phyloP scores from a whole-genome alignment of 2,888 invertebrate species.

The Crematogaster levior region DNA sequence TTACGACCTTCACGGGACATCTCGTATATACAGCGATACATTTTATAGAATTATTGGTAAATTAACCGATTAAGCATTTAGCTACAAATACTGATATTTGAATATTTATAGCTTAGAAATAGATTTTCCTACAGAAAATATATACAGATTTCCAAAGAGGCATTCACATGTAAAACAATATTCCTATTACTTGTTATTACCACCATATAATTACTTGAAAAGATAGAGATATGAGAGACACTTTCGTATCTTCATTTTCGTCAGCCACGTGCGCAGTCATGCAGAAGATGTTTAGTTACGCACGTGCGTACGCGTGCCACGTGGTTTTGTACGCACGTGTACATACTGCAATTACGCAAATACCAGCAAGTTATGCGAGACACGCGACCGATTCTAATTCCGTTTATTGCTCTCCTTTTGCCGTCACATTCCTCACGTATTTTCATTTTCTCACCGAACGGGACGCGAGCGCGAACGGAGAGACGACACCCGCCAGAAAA shows the following conservation, averaged over 20 bases:
- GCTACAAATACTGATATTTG: not conserved
- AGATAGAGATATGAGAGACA: not conserved
- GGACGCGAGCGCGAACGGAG: not conserved
- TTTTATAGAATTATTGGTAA: not conserved
- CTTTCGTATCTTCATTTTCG: not conserved
- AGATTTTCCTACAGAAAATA: not conserved
- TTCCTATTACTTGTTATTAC: not conserved
- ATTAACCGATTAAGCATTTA: not conserved
- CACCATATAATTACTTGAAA: not conserved
- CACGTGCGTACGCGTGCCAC: constrained; percentile 8
- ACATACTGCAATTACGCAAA: constrained; percentile 69
- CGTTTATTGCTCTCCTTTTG: constrained; percentile 72
- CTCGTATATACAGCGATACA: not conserved
- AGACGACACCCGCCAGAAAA: not conserved
- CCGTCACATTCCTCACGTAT: constrained; percentile 70
- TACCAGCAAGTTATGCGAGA: constrained; percentile 71
- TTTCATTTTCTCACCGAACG: constrained; percentile 69
- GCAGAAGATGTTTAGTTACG: constrained; percentile 5
- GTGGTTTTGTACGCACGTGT: constrained; percentile 26
- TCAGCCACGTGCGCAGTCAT: constrained; percentile 24
- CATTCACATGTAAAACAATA: not conserved
- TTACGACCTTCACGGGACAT: not conserved
- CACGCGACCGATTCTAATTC: constrained; percentile 79
- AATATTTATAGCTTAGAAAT: not conserved
- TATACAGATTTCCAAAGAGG: not conserved